Evolutionary conservation across 1,140 invertebrate genomes (phyloP).

Genomic region (Cryptotermes secundus): DNA sequence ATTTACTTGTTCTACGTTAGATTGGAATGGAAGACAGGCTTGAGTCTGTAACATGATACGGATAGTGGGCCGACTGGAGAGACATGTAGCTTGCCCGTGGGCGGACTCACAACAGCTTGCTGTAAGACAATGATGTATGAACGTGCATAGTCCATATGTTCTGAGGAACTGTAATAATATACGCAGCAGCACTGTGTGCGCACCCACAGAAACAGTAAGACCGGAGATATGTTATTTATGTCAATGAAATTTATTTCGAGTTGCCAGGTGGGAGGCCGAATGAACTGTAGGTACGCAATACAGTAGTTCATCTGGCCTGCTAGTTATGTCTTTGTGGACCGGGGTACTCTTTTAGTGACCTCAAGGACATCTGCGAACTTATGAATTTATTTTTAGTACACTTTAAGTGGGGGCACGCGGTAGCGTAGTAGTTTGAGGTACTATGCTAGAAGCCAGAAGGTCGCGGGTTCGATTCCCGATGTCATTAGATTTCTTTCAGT

Average conservation of each 20-base stretch:
- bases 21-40: neutral
- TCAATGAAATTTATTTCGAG: neutral
- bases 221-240: neutral
- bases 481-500: no score
- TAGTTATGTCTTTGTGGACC: neutral
- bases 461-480: no score
- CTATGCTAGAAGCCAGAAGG: no score
- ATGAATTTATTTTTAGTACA: no score
- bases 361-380: neutral
- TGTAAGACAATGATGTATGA: conserved; percentile 12
- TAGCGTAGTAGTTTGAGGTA: no score
- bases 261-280: neutral
- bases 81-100: neutral
- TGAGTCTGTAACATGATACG: neutral
- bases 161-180: neutral
- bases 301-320: neutral
- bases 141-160: neutral
- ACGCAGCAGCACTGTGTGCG: neutral
- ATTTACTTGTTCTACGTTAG: neutral
- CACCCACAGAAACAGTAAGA: neutral
- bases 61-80: neutral
- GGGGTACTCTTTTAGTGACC: neutral
- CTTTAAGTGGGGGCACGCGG: no score
- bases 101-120: neutral
- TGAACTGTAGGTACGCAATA: neutral